phyloP scores from a whole-genome alignment of 2,888 invertebrate genomes.

The Platerodrilus igneus region DNA sequence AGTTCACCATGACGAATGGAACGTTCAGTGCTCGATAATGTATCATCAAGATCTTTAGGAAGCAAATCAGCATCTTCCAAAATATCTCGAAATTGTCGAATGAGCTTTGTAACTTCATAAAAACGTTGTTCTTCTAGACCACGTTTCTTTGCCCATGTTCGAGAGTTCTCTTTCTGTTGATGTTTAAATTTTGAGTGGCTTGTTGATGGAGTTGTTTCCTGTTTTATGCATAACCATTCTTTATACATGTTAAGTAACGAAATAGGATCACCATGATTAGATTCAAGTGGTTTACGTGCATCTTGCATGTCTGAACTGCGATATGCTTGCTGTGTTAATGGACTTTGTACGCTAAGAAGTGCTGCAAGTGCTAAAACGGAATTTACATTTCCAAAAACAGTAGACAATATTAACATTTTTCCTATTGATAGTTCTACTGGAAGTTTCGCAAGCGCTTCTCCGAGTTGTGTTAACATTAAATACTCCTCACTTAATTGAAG shows the following conservation, averaged over 20 bases:
- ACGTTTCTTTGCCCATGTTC: constrained; percentile 82
- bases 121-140: constrained; percentile 96
- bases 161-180: constrained; percentile 47
- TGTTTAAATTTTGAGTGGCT: constrained; percentile 18
- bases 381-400: constrained; percentile 82
- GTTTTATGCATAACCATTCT: constrained; percentile 82
- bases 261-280: constrained; percentile 93
- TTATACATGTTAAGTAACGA: constrained; percentile 82
- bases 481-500: constrained; percentile 68
- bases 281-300: constrained; percentile 74
- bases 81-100: constrained; percentile 81
- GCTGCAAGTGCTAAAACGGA: constrained; percentile 87
- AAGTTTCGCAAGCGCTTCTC: constrained; percentile 77
- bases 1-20: constrained; percentile 83
- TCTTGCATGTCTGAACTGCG: constrained; percentile 79
- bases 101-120: constrained; percentile 92
- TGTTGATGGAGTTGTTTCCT: constrained; percentile 42
- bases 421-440: constrained; percentile 95
- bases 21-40: constrained; percentile 68
- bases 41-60: constrained; percentile 33
- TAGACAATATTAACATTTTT: constrained; percentile 91
- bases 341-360: constrained; percentile 87
- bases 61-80: constrained; percentile 56
- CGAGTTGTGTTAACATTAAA: constrained; percentile 69
- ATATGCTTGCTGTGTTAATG: constrained; percentile 85